Base-by-base conservation (phyloP, 2,797 vertebrate genomes). In the Fundulus diaphanus region DNA sequence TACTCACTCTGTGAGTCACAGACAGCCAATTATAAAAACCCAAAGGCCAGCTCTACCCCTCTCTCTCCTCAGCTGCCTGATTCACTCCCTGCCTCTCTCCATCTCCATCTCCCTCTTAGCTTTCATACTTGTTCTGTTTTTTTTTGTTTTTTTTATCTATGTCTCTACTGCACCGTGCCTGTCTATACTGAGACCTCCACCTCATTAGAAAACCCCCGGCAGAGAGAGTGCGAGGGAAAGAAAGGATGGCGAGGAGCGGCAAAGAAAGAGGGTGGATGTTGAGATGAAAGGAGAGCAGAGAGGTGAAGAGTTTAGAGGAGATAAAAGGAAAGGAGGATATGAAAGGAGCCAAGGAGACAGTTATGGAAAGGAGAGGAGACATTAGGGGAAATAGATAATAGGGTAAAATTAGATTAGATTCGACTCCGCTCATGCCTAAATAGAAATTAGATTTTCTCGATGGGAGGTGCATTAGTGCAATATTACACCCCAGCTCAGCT, bases 21-120 rank as follows among this genome's bases (percentile, higher is more conserved):
- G 80, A 79, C 86, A 89, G 89, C 88, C 92, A 92, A 91, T 91
- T 89, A 93, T 86, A 84, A 87, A 90, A 88, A 85, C 80, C 86
- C 88, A 89, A 78, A 78, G 74, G 85, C 85, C 83, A 77, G 79
- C 89, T 87, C 81, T 73, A 29, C 57, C 76, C 48, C 78, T 59
- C 52, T 82, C 51, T 84, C 78, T 75, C 68, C 72, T 70, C 33
- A 7, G 31, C 37, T 13, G 57, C 77, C 73, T 74, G 57, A 4
- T 80, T 85, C 66, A 15, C 69, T 70, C 31, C 40, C 69, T 57
- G 22, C 78, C 84, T 83, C 78, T 63, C 73, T 74, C 82, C 0
- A 22, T 67, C 82, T 84, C 75, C 3, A 37, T 76, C 72, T 71
- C 56, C 22, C 69, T 54, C 68, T 83, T 52, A 54, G 80, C 74